phyloP scores from a whole-genome alignment of 64 coral and sea anemone genomes.

The Catalaphyllia jardinei region DNA sequence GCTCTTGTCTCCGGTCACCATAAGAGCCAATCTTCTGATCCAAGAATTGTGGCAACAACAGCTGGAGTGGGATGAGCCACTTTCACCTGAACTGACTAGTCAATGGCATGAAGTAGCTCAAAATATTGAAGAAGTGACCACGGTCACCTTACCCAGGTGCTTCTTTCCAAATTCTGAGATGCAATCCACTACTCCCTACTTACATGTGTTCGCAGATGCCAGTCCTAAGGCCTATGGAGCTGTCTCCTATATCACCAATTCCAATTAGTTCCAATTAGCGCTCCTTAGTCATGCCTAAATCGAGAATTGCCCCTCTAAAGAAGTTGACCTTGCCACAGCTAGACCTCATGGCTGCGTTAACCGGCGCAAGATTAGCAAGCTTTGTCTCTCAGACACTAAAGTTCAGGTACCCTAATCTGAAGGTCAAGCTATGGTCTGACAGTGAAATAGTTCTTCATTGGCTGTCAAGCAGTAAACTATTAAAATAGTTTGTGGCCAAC shows the following conservation, averaged over 20 bases:
- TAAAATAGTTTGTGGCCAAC: constrained; percentile 66
- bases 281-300: constrained; percentile 64
- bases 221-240: constrained; percentile 60
- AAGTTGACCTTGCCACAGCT: constrained; percentile 57
- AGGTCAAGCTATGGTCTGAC: constrained; percentile 60
- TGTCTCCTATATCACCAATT: constrained; percentile 26
- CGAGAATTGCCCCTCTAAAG: constrained; percentile 57
- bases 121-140: neutral
- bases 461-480: constrained; percentile 37
- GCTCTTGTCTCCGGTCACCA: constrained; percentile 37
- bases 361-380: constrained; percentile 25
- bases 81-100: constrained; percentile 16
- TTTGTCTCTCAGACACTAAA: constrained; percentile 23
- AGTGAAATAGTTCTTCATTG: constrained; percentile 74
- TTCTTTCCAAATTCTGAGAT: constrained; percentile 29
- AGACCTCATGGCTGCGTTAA: neutral
- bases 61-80: constrained; percentile 59
- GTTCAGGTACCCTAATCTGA: neutral
- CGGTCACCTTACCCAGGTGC: constrained; percentile 23
- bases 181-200: neutral
- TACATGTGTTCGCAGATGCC: constrained; percentile 48
- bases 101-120: constrained; percentile 25
- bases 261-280: constrained; percentile 6
- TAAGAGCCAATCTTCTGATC: constrained; percentile 52
- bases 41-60: constrained; percentile 57